phyloP scores from a whole-genome alignment of 2,113 vertebrate genomes.

The Lophura nycthemera region DNA sequence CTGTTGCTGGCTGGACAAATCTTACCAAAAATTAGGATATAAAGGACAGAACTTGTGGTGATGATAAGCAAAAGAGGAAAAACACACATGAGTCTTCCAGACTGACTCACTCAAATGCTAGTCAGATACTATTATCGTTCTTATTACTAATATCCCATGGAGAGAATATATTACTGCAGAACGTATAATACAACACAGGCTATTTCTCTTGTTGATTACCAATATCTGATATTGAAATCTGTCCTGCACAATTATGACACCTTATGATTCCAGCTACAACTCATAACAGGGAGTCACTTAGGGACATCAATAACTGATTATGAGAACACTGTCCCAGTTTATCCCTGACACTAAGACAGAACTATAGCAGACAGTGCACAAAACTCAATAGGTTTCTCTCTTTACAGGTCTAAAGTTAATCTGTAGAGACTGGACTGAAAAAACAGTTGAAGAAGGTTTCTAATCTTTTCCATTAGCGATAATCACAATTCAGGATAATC shows the following conservation, averaged over 20 bases:
- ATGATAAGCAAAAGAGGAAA: not conserved
- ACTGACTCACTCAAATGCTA: constrained; percentile 3
- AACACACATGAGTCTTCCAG: not conserved
- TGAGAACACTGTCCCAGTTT: not conserved
- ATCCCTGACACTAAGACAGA: not conserved
- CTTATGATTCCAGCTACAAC: constrained; percentile 40
- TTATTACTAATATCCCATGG: constrained; percentile 22
- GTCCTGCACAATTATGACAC: not conserved
- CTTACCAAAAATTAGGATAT: not conserved
- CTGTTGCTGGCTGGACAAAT: constrained; percentile 3
- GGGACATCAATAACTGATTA: constrained; percentile 43
- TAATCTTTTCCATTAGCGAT: not conserved
- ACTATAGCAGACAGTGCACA: not conserved
- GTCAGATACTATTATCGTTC: constrained; percentile 30
- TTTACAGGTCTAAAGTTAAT: not conserved
- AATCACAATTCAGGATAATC: not conserved
- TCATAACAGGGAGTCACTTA: constrained; percentile 36
- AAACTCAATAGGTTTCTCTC: not conserved
- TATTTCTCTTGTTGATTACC: constrained; percentile 43
- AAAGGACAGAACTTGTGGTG: not conserved
- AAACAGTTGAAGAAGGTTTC: not conserved
- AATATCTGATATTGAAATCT: constrained; percentile 56
- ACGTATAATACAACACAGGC: not conserved
- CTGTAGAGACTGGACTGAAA: not conserved
- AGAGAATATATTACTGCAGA: constrained; percentile 20